Base-by-base conservation (phyloP, 2,797 vertebrate species). In the Tragopan temminckii region DNA sequence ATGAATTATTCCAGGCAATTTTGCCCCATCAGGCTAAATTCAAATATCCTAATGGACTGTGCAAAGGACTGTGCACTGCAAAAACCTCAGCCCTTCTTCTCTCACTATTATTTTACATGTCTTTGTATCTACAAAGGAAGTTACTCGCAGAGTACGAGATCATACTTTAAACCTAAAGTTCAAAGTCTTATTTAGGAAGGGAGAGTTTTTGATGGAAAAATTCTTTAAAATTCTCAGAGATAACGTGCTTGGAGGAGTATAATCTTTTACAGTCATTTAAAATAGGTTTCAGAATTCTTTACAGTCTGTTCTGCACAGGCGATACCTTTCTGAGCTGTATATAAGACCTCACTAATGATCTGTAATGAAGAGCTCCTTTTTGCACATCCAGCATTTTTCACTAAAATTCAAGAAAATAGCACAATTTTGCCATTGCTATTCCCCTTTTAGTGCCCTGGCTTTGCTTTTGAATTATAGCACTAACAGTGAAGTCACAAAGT, bases 361-460 rank as follows among this genome's bases (percentile, higher is more conserved):
- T 96, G 62, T 96, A 97, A 97, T 95, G 96, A 97, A 97, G 85
- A 90, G 52, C 93, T 95, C 95, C 82, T 96, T 97, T 97, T 96
- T 97, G 96, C 94, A 97, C 78, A 97, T 88, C 63, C 55, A 97
- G 97, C 94, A 95, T 94, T 97, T 97, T 97, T 94, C 89, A 93
- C 88, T 93, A 95, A 96, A 96, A 61, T 96, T 97, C 88, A 96
- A 96, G 93, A 95, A 85, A 97, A 97, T 80, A 97, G 88, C 81
- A 94, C 84, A 89, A 55, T 95, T 97, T 97, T 97, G 61, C 85
- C 88, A 91, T 80, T 63, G 77, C 57, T 85, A 33, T 86, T 96
- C 70, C 77, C 74, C 84, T 96, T 94, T 97, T 93, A 95, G 89
- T 90, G 91, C 40, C 55, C 38, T 78, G 88, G 62, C 80, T 97